A percentile compares a stretch with the other conserved stretches of the same genome.
These are phyloP conservation scores for Brachyhypopomus gauderio DNA, from an alignment of 2,113 vertebrate species.

Conservation along the genomic window DNA sequence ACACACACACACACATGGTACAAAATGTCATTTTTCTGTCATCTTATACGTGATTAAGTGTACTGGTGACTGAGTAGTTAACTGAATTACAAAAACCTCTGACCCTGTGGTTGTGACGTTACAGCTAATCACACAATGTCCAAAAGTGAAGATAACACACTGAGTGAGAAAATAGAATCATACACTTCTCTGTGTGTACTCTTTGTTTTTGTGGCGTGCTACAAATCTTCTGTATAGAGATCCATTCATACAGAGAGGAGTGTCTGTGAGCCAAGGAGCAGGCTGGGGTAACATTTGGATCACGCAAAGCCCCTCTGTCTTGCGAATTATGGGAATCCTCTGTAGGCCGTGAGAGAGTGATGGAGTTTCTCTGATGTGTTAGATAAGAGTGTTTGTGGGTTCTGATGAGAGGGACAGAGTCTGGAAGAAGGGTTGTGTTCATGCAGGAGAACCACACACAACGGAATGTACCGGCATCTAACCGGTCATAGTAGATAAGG, in stretches of 20 bases:
- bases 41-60: not conserved
- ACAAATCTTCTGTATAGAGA: slow-evolving; percentile 38
- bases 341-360: not conserved
- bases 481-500: slow-evolving; percentile 32
- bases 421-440: not conserved
- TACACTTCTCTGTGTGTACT: slow-evolving; percentile 25
- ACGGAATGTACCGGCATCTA: slow-evolving; percentile 24
- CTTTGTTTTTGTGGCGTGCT: slow-evolving; percentile 35
- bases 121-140: not conserved
- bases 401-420: not conserved
- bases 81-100: slow-evolving; percentile 7
- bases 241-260: slow-evolving; percentile 16
- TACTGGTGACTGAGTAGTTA: slow-evolving; percentile 15
- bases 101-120: slow-evolving; percentile 25
- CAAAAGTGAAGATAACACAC: slow-evolving; percentile 21
- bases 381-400: not conserved
- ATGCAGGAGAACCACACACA: slow-evolving; percentile 11
- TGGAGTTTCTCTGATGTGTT: slow-evolving; percentile 12
- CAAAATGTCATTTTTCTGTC: slow-evolving; percentile 28
- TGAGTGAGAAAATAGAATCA: slow-evolving; percentile 43
- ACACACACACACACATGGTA: slow-evolving; percentile 26
- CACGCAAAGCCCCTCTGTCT: slow-evolving; percentile 19
- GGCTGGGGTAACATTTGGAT: slow-evolving; percentile 13
- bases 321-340: slow-evolving; percentile 15
- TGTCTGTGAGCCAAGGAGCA: slow-evolving; percentile 8